Base-by-base conservation (phyloP, 92 coral and sea anemone genomes). In the Porites divaricata region DNA sequence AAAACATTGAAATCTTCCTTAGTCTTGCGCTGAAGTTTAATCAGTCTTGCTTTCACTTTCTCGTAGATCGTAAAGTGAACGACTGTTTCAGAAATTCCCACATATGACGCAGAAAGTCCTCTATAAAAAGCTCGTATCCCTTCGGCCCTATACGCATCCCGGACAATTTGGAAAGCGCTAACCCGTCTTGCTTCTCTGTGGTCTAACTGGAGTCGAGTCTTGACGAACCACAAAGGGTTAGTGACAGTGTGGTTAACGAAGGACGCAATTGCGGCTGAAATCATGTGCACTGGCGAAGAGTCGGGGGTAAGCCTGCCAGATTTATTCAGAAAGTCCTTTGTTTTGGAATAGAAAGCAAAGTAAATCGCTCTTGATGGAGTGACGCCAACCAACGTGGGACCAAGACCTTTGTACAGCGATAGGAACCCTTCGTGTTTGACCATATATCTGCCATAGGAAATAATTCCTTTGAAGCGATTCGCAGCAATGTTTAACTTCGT, bases 151-250 rank as follows among this genome's bases (percentile, higher is more conserved):
- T 96, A 96, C 45, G 95, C 93, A 28, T 86, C 90, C n/a, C 89
- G 73, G 54, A 93, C 84, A 12, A 96, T 67, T 21, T 89, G 93
- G 58, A 92, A 84, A 71, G 92, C 93, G 51, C 83, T 77, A 9
- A 87, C 91, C 66, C 74, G 87, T 23, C 81, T 89, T 0, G 88
- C 84, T 24, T 91, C 86, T 69, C 92, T 86, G 85, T 90, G 80
- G 85, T 96, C 98, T 1, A 96, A 90, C 56, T 96, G 98, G 24
- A 96, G 88, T 82, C 98, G 85, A 20, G 98, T 96, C 86, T 96
- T 96, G 49, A 96, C 84, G 72, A 96, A 96, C 98, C 98, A 96
- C 56, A 94, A 56, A 2, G 98, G 98, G 77, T 96, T 96, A n/a
- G 98, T 96, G 28, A 92, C 84, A 1, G 98, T 94, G 76, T 93